Evolutionary conservation across 2,888 invertebrate genomes (phyloP), one percentile per base, ranked within the genome.

Genomic region (Temnothorax ravouxi): DNA sequence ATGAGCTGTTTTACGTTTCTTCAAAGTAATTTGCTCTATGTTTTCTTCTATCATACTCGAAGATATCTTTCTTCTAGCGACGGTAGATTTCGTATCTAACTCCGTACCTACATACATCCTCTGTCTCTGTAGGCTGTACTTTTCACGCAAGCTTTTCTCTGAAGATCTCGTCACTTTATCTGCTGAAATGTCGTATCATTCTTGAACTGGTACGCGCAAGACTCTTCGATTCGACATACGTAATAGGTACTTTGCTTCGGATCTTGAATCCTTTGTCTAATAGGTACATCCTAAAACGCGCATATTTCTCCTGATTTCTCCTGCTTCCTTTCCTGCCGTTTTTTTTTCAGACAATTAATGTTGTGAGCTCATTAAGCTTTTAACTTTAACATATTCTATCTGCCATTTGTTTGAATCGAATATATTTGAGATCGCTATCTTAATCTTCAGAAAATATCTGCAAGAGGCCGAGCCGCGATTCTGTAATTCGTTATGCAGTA

Each of bases 161-260:
- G 86, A 86, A 83, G 83, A 84, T 84, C 18, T 85, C 72, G 74
- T 74, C 67, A 75, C 29, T 83, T 34, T 83, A 38, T 64, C 52
- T 89, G 13, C 15, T 71, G 11, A 76, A 83, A 41, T 54, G 62
- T 75, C 83, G 34, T 34, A 6, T 34, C 6, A 34, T 34, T 83
- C 67, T 52, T 34, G 15, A 34, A 56, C 6, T 69, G 1, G 4
- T 34, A 0, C 2, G 59, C 1, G 0, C 3, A 21, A 15, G 8
- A 34, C 3, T 69, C 34, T 21, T 25, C 1, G 21, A 47, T 59
- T 59, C 34, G 6, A 15, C 38, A 9, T 56, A 56, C 9, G 21
- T 21, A 34, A 4, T 34, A 29, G 29, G 29, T 29, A 29, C 34
- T 34, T 5, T 34, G 44, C 9, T 69, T 56, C 41, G n/a, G 6